These are phyloP conservation scores for Atrichornis clamosus DNA, from an alignment of 2,113 vertebrate genomes.

Conservation along the genomic window DNA sequence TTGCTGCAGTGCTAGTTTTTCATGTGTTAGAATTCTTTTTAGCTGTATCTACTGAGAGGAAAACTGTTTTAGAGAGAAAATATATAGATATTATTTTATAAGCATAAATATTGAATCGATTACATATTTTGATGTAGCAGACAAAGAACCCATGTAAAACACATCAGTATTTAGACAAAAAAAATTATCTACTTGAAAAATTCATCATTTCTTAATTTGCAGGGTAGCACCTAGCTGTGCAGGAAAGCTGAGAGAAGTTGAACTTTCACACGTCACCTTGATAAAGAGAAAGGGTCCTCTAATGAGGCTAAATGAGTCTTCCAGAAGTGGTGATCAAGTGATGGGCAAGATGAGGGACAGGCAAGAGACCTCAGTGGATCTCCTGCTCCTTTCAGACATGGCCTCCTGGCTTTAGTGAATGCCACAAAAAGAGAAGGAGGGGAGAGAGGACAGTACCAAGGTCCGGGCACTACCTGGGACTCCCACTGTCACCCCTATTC, in stretches of 20 bases:
- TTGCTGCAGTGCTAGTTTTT: background rate
- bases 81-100: background rate
- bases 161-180: background rate
- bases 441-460: background rate
- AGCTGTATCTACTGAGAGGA: background rate
- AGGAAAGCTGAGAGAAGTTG: background rate
- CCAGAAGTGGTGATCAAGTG: background rate
- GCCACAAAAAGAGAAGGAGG: background rate
- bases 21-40: background rate
- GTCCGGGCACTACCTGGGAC: background rate
- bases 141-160: background rate
- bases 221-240: background rate
- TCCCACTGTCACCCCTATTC: fast-evolving
- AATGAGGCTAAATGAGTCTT: background rate
- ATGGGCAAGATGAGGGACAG: background rate
- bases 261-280: background rate
- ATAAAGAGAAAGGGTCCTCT: background rate
- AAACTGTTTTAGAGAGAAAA: background rate
- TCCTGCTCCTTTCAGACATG: background rate
- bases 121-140: background rate
- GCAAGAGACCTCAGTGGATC: background rate
- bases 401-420: background rate
- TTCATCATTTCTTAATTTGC: background rate
- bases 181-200: background rate
- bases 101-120: background rate